phyloP scores from a whole-genome alignment of 2,888 invertebrate species.

The Cheilosia scutellata region DNA sequence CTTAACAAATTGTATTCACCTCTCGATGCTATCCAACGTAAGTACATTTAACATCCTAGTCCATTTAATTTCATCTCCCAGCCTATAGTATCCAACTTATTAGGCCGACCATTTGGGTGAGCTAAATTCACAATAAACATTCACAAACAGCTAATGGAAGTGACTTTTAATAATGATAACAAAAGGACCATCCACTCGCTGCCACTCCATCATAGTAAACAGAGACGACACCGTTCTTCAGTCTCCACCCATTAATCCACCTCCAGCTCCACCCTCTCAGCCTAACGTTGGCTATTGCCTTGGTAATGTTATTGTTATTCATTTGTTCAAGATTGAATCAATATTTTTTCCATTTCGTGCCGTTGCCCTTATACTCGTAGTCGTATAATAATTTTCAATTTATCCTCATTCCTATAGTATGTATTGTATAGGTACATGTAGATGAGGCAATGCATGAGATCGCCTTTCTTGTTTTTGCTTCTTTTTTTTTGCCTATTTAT shows the following conservation, averaged over 20 bases:
- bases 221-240: slow-evolving; percentile 23
- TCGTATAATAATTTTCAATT: slow-evolving; percentile 61
- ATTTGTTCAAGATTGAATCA: slow-evolving; percentile 67
- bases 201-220: slow-evolving; percentile 43
- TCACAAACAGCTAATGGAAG: slow-evolving; percentile 56
- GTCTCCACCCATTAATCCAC: not conserved
- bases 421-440: not conserved
- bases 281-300: slow-evolving; percentile 7
- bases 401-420: slow-evolving; percentile 23
- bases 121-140: slow-evolving; percentile 52
- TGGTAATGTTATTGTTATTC: slow-evolving; percentile 56
- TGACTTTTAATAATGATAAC: slow-evolving; percentile 61
- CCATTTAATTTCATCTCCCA: not conserved
- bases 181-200: slow-evolving; percentile 41
- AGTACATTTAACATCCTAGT: not conserved
- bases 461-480: slow-evolving; percentile 34
- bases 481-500: slow-evolving; percentile 13
- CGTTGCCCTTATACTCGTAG: slow-evolving; percentile 25
- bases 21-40: not conserved
- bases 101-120: slow-evolving; percentile 22
- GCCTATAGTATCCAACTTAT: not conserved
- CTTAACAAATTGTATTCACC: not conserved
- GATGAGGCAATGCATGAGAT: slow-evolving; percentile 14
- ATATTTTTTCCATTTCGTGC: slow-evolving; percentile 61
- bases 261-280: not conserved